These are phyloP conservation scores for Disparrhopalites patrizii DNA, from an alignment of 2,888 invertebrate species.

Conservation along the genomic window DNA sequence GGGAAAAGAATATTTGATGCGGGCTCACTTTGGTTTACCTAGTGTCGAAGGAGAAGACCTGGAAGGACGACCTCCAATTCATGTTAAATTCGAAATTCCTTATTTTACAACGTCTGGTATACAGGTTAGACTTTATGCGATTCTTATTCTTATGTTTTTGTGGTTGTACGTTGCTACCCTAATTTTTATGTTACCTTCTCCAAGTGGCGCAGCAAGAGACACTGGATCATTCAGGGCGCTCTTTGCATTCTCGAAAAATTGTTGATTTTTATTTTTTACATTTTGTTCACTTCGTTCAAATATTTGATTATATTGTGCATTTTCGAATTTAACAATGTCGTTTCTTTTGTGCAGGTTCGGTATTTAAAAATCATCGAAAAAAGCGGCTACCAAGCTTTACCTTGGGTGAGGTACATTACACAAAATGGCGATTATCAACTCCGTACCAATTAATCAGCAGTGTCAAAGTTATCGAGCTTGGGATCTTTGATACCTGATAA, in stretches of 20 bases:
- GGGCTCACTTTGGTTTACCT: constrained; percentile 95
- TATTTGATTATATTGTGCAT: neutral
- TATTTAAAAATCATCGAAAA: constrained; percentile 98
- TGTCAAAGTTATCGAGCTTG: no score
- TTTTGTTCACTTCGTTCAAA: neutral
- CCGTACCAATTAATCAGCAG: constrained; percentile 74
- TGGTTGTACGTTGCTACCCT: neutral
- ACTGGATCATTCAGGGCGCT: no score
- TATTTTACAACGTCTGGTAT: constrained; percentile 99
- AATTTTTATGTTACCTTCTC: neutral
- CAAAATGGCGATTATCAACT: constrained; percentile 98
- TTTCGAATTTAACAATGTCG: neutral
- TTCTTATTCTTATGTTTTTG: neutral
- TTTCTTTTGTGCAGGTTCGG: constrained; percentile 59
- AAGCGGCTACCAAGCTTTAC: constrained; percentile 96
- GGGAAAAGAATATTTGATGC: constrained; percentile 96
- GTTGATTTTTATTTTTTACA: neutral
- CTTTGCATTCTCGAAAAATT: no score
- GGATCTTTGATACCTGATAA: no score
- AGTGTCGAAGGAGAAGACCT: constrained; percentile 90
- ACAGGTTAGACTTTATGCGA: constrained; percentile 61
- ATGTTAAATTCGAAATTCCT: constrained; percentile 98
- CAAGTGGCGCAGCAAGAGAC: no score
- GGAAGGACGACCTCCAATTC: constrained; percentile 96
- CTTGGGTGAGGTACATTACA: constrained; percentile 99